Evolutionary conservation across 2,113 vertebrate species (phyloP), one percentile per base, ranked within the genome.

Genomic region (Pheucticus melanocephalus): DNA sequence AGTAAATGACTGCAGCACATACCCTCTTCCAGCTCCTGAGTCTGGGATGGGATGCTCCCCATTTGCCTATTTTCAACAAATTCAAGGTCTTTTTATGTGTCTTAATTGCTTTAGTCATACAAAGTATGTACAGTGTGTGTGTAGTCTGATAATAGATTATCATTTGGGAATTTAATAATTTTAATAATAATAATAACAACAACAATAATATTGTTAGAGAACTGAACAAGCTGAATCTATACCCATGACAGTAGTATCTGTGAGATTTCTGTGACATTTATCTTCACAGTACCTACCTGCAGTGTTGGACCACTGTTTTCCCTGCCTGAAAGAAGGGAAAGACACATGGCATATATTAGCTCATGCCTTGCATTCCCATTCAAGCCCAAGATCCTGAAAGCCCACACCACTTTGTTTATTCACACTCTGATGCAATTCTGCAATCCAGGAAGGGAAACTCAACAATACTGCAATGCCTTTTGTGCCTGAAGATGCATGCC

Each of bases 271-370:
- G 24, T 40, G 39, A 39, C 1, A 5, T 68, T 75, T 64, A 9
- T 66, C 33, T 79, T 79, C 57, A 50, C 15, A 47, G 37, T 24
- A 12, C 2, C n/a, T 45, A 39, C 18, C 23, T 86, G 42, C 35
- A 59, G 54, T 13, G 24, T 6, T 57, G 57, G 22, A 76, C 13
- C 1, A 0, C 48, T 45, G 1, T 30, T 70, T 69, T 80, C 8
- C 30, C 48, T 5, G 6, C 31, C 31, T 60, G 61, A 50, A 51
- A 77, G 35, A 70, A 57, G 33, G 63, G 39, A 47, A 17, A 20
- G 35, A 35, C 27, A 33, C 5, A 21, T 0, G 0, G 11, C 8
- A 2, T n/a, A 8, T 0, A 0, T 44, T 28, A 59, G 56, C 37
- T 68, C 21, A 39, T 24, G 54, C 33, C 45, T 65, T 37, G 63